Conservation (phyloP, 2,888 invertebrate species). For the Spodoptera exigua region DNA sequence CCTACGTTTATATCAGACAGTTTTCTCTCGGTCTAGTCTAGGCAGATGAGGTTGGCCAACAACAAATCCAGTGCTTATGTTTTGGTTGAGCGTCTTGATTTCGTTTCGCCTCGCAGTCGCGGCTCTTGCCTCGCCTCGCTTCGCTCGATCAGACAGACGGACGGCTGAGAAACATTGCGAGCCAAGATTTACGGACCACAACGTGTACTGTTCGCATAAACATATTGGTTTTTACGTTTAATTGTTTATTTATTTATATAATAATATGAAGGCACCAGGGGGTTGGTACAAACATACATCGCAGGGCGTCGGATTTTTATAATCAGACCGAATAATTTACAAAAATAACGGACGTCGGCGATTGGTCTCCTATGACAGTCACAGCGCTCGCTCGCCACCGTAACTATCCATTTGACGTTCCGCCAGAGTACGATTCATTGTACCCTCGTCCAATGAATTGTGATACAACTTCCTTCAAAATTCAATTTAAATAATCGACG, state of each 20-base stretch:
- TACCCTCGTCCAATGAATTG: no score
- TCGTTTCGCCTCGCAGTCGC: slow-evolving; percentile 70
- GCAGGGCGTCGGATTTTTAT: no score
- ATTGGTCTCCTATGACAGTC: no score
- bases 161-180: slow-evolving; percentile 64
- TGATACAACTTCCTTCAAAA: no score
- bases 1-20: slow-evolving; percentile 17
- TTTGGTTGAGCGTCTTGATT: slow-evolving; percentile 61
- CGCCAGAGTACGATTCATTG: no score
- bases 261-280: no score
- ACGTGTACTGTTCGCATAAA: slow-evolving; percentile 62
- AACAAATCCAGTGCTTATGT: slow-evolving; percentile 47
- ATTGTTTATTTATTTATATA: not conserved
- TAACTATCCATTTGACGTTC: no score
- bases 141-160: slow-evolving; percentile 67
- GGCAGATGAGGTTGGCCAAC: slow-evolving; percentile 21
- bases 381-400: no score
- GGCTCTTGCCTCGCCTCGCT: slow-evolving; percentile 24
- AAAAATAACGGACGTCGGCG: no score
- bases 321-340: no score
- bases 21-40: slow-evolving; percentile 2
- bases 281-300: no score
- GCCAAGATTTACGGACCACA: slow-evolving; percentile 72
- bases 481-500: no score
- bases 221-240: not conserved